Base-by-base conservation (phyloP, 2,888 invertebrate genomes). In the Quadriops clusia region DNA sequence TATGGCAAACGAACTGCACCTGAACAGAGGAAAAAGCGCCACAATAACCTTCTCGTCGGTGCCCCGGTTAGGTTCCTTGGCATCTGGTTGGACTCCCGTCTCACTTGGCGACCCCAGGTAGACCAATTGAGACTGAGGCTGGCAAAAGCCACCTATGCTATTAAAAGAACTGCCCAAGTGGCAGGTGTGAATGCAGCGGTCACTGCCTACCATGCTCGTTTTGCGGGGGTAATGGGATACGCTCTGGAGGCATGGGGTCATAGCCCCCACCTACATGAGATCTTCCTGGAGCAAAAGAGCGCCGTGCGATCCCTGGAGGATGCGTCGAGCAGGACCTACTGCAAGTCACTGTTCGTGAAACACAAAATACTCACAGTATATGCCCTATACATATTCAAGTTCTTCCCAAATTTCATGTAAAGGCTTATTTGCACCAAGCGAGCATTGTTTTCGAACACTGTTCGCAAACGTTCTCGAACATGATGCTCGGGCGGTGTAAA, bases 201-300 rank as follows among this genome's bases (percentile, higher is more conserved):
- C n/a, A n/a, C n/a, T n/a, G n/a, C n/a, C n/a, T n/a, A n/a, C n/a
- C n/a, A n/a, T n/a, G n/a, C n/a, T n/a, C n/a, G n/a, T n/a, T n/a
- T n/a, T n/a, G n/a, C n/a, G n/a, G 12, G 23, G 3, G 12, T 22
- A 22, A 22, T 22, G n/a, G 10, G 11, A 22, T 22, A 22, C 23
- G 23, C 11, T 22, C 23, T 22, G 23, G 23, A 22, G 23, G 11
- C 12, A 2, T 22, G 23, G 23, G 23, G 2, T 11, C 10, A 10
- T 3, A 6, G 11, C 3, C 11, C 23, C 3, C 23, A 22, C 23
- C 10, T 12, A 10, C 10, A 22, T 8, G 12, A 22, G 12, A 8
- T 22, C 10, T 22, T 22, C 12, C 2, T 22, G 12, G 12, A 11
- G 11, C 23, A 22, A 22, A 22, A 22, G n/a, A 10, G 23, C 10